Evolutionary conservation across 2,888 invertebrate species (phyloP).

Genomic region (Epistrophella euchroma): DNA sequence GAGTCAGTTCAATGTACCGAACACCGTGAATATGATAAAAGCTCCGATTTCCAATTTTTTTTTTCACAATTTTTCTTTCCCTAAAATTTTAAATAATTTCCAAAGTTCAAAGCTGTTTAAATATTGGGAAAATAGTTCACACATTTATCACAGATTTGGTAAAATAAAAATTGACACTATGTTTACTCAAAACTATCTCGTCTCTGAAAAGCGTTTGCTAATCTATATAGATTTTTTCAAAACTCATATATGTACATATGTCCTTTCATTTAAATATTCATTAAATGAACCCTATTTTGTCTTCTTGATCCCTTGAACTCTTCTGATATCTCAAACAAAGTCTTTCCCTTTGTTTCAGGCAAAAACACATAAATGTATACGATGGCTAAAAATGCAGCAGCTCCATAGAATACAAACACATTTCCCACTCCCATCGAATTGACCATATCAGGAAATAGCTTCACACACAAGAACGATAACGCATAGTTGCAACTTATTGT

Average conservation of each 20-base stretch:
- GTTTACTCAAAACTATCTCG: neutral
- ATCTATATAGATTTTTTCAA: too few relatives aligned
- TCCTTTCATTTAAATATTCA: constrained; percentile 49
- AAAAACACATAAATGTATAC: constrained; percentile 85
- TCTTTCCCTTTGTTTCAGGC: constrained; percentile 88
- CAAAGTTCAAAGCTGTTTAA: too few relatives aligned
- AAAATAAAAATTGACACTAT: neutral
- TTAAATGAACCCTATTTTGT: neutral
- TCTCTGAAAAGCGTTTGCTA: neutral
- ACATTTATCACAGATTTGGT: constrained; percentile 62
- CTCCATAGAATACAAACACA: constrained; percentile 86
- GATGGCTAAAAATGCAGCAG: constrained; percentile 85
- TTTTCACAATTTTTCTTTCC: too few relatives aligned
- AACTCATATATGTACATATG: too few relatives aligned
- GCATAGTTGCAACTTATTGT: constrained; percentile 86
- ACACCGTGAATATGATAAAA: too few relatives aligned
- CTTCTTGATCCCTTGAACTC: constrained; percentile 62
- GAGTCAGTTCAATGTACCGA: too few relatives aligned
- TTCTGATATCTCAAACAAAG: constrained; percentile 87
- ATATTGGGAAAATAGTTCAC: neutral
- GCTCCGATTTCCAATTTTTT: too few relatives aligned
- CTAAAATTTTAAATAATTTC: too few relatives aligned
- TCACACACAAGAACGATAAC: constrained; percentile 87
- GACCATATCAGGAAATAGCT: constrained; percentile 87
- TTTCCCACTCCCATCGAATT: constrained; percentile 84